Percentiles rank a stretch among this genome's conserved stretches.
Evolutionary conservation across 2,888 invertebrate genomes (phyloP).

Genomic region (Rhaphigaster nebulosa): DNA sequence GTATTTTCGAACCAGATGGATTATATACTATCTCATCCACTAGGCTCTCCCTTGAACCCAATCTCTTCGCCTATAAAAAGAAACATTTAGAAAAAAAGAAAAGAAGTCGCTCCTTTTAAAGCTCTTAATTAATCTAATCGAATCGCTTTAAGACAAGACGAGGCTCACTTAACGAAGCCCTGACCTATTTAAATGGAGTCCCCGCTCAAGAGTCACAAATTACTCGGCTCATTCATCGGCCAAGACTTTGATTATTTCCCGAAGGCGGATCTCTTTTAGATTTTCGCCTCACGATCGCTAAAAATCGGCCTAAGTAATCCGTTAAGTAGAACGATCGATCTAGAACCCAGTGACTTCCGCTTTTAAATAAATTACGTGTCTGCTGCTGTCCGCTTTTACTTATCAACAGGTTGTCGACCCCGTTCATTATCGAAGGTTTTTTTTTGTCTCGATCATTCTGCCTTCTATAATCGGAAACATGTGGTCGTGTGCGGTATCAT

Average conservation of each 20-base stretch:
- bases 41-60: background rate
- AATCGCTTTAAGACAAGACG: background rate
- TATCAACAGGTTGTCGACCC: conserved; percentile 51
- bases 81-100: background rate
- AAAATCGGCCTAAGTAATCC: background rate
- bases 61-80: conserved; percentile 7
- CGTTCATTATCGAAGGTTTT: background rate
- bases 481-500: background rate
- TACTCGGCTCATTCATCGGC: background rate
- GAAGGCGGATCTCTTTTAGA: background rate
- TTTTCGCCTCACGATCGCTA: background rate
- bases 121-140: conserved; percentile 2
- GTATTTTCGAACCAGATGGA: background rate
- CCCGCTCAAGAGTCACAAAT: background rate
- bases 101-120: background rate
- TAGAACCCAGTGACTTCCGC: conserved; percentile 29
- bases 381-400: background rate
- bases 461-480: background rate
- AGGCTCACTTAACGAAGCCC: conserved; percentile 17
- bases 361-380: conserved; percentile 53
- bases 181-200: background rate
- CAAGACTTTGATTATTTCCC: background rate
- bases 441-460: background rate
- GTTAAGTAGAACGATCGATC: background rate
- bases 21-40: background rate